Percentiles rank a stretch among this genome's conserved stretches.
Evolutionary conservation across 1,140 invertebrate species (phyloP).

Genomic region (Anagrus nilaparvatae): DNA sequence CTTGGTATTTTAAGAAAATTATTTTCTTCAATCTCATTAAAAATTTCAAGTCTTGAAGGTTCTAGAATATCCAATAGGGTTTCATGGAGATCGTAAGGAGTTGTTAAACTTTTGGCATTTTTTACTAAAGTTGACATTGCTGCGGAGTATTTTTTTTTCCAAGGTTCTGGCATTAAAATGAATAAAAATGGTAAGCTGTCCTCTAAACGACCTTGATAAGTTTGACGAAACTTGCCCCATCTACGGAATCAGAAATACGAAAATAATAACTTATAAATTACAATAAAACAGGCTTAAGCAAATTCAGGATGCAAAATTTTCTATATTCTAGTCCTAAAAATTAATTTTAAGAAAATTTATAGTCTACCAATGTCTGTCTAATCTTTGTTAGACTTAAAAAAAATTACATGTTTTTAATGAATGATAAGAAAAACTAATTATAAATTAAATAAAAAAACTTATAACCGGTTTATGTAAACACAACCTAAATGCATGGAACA

Average conservation of each 20-base stretch:
- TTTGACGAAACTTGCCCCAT: conserved; percentile 53
- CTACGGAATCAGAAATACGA: conserved; percentile 15
- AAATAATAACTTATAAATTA: background rate
- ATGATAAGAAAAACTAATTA: too few species aligned
- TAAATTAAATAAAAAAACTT: too few species aligned
- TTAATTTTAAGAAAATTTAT: background rate
- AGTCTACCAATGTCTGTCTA: background rate
- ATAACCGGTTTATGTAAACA: too few species aligned
- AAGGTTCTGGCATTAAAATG: conserved; percentile 49
- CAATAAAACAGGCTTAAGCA: too few species aligned
- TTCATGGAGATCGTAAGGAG: conserved; percentile 53
- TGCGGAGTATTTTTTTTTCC: conserved; percentile 41
- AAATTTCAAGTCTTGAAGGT: conserved; percentile 28
- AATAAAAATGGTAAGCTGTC: conserved; percentile 58
- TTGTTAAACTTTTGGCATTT: conserved; percentile 47
- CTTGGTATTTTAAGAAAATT: too few species aligned
- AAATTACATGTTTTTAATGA: too few species aligned
- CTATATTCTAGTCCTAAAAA: background rate
- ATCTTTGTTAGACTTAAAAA: too few species aligned
- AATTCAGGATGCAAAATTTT: conserved; percentile 8
- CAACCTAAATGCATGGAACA: too few species aligned
- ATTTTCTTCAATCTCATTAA: too few species aligned
- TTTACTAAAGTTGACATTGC: conserved; percentile 41
- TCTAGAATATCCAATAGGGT: conserved; percentile 53
- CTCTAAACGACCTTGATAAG: conserved; percentile 53